Evolutionary conservation across 2,888 invertebrate species (phyloP), one percentile per base, ranked within the genome.

Genomic region (Zhuqinia jingwanae): DNA sequence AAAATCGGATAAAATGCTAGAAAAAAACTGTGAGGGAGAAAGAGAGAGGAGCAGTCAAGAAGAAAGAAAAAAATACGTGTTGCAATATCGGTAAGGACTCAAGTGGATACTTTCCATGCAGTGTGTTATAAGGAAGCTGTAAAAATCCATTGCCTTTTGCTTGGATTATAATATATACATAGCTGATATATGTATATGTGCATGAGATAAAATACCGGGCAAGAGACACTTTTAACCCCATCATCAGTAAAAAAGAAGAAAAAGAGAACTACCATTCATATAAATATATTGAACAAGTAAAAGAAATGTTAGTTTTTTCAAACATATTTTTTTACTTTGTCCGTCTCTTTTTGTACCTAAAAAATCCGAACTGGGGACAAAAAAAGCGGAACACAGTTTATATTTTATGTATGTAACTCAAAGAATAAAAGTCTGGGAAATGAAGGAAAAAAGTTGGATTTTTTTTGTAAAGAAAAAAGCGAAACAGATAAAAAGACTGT

Each of bases 61-160:
- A 65, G 65, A 65, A 65, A n/a, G n/a, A n/a, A 8, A 36, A 36
- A 36, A 6, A 65, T 65, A 65, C 36, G 47, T 20, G 73, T 30
- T 42, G 45, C 73, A 5, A 75, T 75, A 75, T 27, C 25, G 58
- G 42, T 30, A 42, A 17, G 22, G 42, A 36, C 56, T 84, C 84
- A 77, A 76, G 77, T 84, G 65, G 84, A 68, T 65, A 84, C 77
- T 84, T 84, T 77, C 77, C 25, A 77, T 77, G 76, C 84, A 84
- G 84, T 84, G 65, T 22, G 36, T 36, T 6, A 36, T 6, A 8
- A 56, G 45, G 47, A 80, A 81, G 45, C 27, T 70, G 27, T n/a
- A 60, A 76, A 65, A 81, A 81, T 81, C 73, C 70, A 78, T 78
- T 78, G 78, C 20, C 50, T 53, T 10, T 53, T 45, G 22, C 45